Evolutionary conservation across 2,888 invertebrate genomes (phyloP).

Genomic region (Drosophila fulvimacula): DNA sequence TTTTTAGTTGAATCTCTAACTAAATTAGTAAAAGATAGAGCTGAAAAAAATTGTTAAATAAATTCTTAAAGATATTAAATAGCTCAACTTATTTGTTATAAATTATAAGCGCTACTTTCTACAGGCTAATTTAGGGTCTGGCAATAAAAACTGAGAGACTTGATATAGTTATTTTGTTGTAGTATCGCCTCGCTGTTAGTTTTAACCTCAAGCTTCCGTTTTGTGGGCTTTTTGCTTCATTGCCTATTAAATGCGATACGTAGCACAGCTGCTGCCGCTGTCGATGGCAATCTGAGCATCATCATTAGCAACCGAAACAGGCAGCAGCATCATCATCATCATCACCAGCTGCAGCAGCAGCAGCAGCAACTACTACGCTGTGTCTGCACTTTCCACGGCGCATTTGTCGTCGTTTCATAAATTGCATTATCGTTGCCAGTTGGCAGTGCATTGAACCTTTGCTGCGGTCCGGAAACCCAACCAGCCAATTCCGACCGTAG

Average conservation of each 20-base stretch:
- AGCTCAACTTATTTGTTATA: neutral
- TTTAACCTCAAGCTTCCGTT: slow-evolving; percentile 56
- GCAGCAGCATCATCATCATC: slow-evolving; percentile 3
- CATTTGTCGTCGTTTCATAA: slow-evolving; percentile 59
- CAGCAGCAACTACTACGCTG: neutral
- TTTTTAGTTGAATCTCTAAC: too few species aligned
- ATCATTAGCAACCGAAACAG: slow-evolving; percentile 3
- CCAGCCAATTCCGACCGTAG: slow-evolving; percentile 27
- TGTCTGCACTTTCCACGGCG: slow-evolving; percentile 24
- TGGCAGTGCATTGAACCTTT: slow-evolving; percentile 57
- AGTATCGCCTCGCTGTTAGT: neutral
- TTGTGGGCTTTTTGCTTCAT: slow-evolving; percentile 30
- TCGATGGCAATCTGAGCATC: slow-evolving; percentile 24
- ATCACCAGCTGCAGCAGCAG: slow-evolving; percentile 8
- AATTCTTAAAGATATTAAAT: neutral
- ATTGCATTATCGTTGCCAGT: slow-evolving; percentile 58
- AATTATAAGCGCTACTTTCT: neutral
- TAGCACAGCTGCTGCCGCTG: slow-evolving; percentile 26
- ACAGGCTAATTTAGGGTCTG: neutral
- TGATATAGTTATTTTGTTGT: slow-evolving; percentile 9
- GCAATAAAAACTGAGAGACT: neutral
- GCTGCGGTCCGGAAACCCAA: slow-evolving; percentile 54
- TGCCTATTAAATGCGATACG: slow-evolving; percentile 30
- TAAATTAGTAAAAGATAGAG: too few species aligned
- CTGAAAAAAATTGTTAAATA: too few species aligned